Evolutionary conservation across 2,888 invertebrate species (phyloP).

Genomic region (Margaritifera margaritifera): DNA sequence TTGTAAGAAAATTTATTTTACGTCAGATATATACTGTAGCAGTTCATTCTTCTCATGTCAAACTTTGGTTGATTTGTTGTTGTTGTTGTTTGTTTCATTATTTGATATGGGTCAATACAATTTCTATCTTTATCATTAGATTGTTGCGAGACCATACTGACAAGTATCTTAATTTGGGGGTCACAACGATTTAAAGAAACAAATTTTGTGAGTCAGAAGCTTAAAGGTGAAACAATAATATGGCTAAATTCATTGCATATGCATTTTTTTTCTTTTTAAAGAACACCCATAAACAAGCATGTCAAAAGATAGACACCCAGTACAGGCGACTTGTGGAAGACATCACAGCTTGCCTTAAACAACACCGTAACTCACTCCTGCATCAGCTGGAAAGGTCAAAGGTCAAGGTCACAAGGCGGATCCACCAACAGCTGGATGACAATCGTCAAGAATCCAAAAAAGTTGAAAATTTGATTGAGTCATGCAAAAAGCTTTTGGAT

Average conservation of each 20-base stretch:
- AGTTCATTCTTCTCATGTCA: too few relatives aligned
- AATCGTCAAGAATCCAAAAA: conserved; percentile 41
- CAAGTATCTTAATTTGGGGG: too few relatives aligned
- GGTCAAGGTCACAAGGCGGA: conserved; percentile 29
- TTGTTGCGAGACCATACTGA: too few relatives aligned
- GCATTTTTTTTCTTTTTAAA: conserved; percentile 19
- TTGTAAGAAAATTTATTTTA: too few relatives aligned
- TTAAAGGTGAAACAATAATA: neutral
- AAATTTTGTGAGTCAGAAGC: neutral
- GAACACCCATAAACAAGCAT: conserved; percentile 51
- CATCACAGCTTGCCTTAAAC: conserved; percentile 48
- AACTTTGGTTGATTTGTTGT: too few relatives aligned
- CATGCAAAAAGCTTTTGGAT: conserved; percentile 50
- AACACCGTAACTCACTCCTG: conserved; percentile 48
- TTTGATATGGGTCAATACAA: too few relatives aligned
- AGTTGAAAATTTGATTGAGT: conserved; percentile 45
- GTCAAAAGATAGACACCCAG: conserved; percentile 57
- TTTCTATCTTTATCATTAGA: too few relatives aligned
- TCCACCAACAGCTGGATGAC: conserved; percentile 43
- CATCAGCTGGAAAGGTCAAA: conserved; percentile 32
- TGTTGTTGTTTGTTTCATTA: too few relatives aligned
- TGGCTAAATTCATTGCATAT: neutral
- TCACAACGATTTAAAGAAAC: too few relatives aligned
- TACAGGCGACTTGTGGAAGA: conserved; percentile 56
- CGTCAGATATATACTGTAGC: too few relatives aligned